A percentile compares a stretch with the other conserved stretches of the same genome.
These are phyloP conservation scores for Acrobasis consociella DNA, from an alignment of 2,888 invertebrate species.

Conservation along the genomic window DNA sequence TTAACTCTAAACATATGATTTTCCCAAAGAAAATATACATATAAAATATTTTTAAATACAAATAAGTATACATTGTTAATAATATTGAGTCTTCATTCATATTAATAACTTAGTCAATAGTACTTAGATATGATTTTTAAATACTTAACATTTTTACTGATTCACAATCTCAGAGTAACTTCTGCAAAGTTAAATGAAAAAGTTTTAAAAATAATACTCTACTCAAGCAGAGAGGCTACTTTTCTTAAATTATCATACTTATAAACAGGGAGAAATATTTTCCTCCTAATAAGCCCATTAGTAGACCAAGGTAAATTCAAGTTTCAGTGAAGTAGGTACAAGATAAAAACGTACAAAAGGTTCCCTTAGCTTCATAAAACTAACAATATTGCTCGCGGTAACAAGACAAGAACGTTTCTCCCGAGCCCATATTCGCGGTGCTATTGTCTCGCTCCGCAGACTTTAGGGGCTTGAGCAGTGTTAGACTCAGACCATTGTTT, in stretches of 20 bases:
- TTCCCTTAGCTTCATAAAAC: conserved; percentile 74
- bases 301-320: conserved; percentile 30
- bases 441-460: conserved; percentile 75
- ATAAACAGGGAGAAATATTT: conserved; percentile 23
- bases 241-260: conserved; percentile 12
- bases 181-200: conserved; percentile 16
- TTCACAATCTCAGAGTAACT: not conserved
- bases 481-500: conserved; percentile 75
- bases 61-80: too few relatives aligned
- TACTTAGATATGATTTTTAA: not conserved
- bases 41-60: too few relatives aligned
- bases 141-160: not conserved
- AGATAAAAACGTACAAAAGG: conserved; percentile 64
- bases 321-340: conserved; percentile 28
- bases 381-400: conserved; percentile 78
- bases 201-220: conserved; percentile 18
- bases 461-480: conserved; percentile 72
- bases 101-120: not conserved
- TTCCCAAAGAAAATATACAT: too few relatives aligned
- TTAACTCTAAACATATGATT: too few relatives aligned
- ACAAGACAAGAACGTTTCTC: conserved; percentile 76
- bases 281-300: conserved; percentile 30
- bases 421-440: conserved; percentile 70
- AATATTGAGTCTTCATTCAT: not conserved
- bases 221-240: conserved; percentile 5